These are phyloP conservation scores for Nycticryphes semicollaris DNA, from an alignment of 2,113 vertebrate genomes.

Conservation along the genomic window DNA sequence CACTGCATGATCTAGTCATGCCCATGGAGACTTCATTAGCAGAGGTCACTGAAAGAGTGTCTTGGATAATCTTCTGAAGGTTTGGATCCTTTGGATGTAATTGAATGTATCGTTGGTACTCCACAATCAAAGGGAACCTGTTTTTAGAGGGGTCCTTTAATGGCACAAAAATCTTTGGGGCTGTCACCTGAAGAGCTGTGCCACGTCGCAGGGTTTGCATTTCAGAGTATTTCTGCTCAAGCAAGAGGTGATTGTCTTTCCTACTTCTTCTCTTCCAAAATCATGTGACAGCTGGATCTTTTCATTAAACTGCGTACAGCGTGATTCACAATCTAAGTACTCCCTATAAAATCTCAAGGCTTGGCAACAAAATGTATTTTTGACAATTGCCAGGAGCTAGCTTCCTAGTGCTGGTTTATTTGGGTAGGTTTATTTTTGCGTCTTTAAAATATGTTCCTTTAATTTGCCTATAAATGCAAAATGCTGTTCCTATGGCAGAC, in stretches of 20 bases:
- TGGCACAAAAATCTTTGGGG: background rate
- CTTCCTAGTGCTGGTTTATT: slow-evolving; percentile 22
- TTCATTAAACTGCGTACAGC: background rate
- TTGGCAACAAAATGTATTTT: background rate
- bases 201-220: background rate
- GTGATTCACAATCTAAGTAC: slow-evolving; percentile 28
- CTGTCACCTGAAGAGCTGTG: background rate
- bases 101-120: background rate
- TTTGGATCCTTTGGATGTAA: background rate
- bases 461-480: slow-evolving; percentile 18
- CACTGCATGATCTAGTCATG: background rate
- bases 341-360: slow-evolving; percentile 29
- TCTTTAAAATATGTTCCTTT: slow-evolving; percentile 19
- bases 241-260: background rate
- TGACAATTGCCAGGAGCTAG: slow-evolving; percentile 19
- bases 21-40: fast-evolving
- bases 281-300: slow-evolving; percentile 43
- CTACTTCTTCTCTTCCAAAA: background rate
- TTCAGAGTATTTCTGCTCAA: background rate
- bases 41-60: background rate
- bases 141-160: background rate
- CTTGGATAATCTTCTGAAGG: background rate
- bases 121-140: background rate
- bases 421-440: slow-evolving; percentile 37
- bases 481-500: background rate